Conservation (phyloP, 2,797 vertebrate genomes). For the Luscinia luscinia region DNA sequence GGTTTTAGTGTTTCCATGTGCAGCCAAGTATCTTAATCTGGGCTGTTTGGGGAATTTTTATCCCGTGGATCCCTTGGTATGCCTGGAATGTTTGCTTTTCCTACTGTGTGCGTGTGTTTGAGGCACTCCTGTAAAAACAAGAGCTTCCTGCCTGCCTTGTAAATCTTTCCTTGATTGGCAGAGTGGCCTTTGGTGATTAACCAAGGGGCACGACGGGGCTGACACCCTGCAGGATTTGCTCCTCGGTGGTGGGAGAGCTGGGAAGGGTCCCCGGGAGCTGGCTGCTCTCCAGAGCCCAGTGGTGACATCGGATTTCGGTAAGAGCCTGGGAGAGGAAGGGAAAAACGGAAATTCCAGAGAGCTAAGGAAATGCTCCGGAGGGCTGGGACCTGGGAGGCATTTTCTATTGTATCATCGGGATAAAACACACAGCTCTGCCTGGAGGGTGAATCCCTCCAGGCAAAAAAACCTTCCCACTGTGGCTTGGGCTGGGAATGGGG, state of each 20-base stretch:
- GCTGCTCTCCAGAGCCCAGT: background rate
- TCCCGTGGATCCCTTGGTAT: constrained; percentile 59
- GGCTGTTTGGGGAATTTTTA: constrained; percentile 53
- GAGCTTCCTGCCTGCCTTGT: constrained; percentile 61
- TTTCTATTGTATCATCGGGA: constrained; percentile 34
- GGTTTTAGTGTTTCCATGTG: constrained; percentile 59
- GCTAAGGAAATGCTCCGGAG: constrained; percentile 55
- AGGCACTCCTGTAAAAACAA: constrained; percentile 73
- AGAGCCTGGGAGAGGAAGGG: constrained; percentile 65
- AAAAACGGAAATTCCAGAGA: constrained; percentile 56
- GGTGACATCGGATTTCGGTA: background rate
- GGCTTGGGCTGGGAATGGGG: background rate
- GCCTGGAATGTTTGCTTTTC: constrained; percentile 71
- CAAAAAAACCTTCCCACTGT: background rate
- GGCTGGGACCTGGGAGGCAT: background rate
- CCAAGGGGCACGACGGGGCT: background rate
- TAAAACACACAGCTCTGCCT: rapidly evolving
- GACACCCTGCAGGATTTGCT: background rate
- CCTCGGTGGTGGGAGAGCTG: background rate
- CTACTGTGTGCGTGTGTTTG: constrained; percentile 56
- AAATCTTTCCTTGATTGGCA: constrained; percentile 62
- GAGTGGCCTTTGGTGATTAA: constrained; percentile 36
- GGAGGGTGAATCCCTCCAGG: background rate
- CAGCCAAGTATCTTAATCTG: constrained; percentile 61
- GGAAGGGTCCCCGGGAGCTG: background rate